phyloP scores from a whole-genome alignment of 2,888 invertebrate genomes.

The Allophyes oxyacanthae region DNA sequence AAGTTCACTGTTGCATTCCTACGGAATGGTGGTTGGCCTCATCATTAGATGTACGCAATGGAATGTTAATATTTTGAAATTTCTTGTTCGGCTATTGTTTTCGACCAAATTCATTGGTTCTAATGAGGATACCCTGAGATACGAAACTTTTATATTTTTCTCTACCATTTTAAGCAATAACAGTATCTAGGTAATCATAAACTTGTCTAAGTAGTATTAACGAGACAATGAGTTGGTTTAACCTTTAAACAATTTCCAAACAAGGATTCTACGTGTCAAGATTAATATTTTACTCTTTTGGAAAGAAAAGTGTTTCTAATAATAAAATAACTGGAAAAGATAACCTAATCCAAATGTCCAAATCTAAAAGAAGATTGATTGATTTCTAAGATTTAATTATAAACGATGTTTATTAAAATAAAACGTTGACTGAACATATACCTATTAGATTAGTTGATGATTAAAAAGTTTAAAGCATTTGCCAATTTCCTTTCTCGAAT shows the following conservation, averaged over 20 bases:
- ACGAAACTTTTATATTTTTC: slow-evolving; percentile 1
- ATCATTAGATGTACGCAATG: slow-evolving; percentile 11
- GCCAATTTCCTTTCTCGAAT: too few relatives aligned
- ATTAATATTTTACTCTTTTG: neutral
- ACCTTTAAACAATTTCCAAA: neutral
- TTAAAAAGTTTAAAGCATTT: too few relatives aligned
- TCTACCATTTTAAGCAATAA: neutral
- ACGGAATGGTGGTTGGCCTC: slow-evolving; percentile 15
- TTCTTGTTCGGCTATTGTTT: slow-evolving; percentile 10
- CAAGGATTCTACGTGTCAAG: neutral
- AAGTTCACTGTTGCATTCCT: slow-evolving; percentile 45
- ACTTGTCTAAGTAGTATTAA: slow-evolving; percentile 5
- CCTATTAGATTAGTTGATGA: too few relatives aligned
- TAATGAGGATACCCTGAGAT: slow-evolving; percentile 3
- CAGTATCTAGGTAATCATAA: slow-evolving; percentile 13
- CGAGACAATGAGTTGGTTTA: neutral
- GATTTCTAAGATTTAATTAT: neutral
- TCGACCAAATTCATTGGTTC: slow-evolving; percentile 13
- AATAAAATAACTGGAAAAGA: neutral
- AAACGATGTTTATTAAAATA: too few relatives aligned
- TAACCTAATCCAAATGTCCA: neutral
- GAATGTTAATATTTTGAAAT: slow-evolving; percentile 30
- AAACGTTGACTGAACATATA: too few relatives aligned
- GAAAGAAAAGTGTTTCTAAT: neutral
- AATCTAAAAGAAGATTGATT: slow-evolving; percentile 5